Evolutionary conservation across 2,113 vertebrate species (phyloP).

Genomic region (Tachycineta bicolor): DNA sequence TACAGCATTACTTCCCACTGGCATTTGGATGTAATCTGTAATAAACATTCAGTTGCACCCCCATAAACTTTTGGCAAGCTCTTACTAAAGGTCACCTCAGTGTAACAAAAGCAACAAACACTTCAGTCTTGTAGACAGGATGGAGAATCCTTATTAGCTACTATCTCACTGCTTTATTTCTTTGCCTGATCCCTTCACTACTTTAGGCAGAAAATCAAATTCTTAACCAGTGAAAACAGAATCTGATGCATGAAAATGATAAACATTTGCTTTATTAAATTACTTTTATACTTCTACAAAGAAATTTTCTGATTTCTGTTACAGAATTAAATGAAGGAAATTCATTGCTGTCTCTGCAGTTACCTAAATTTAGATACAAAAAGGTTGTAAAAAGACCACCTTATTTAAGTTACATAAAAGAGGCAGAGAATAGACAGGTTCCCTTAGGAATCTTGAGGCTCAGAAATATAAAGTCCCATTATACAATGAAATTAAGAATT

Average conservation of each 20-base stretch:
- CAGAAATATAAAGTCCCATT: conserved; percentile 60
- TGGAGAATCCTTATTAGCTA: neutral
- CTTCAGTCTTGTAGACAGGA: neutral
- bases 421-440: conserved; percentile 44
- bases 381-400: conserved; percentile 36
- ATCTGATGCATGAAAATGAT: conserved; percentile 19
- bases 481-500: conserved; percentile 64
- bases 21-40: neutral
- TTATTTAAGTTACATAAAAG: conserved; percentile 45
- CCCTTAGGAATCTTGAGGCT: conserved; percentile 52
- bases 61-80: neutral
- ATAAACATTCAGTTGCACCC: neutral
- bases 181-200: neutral
- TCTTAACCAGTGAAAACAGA: neutral
- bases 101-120: neutral
- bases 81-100: neutral
- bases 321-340: conserved; percentile 54
- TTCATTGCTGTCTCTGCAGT: conserved; percentile 44
- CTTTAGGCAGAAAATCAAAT: neutral
- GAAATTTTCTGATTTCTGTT: conserved; percentile 1
- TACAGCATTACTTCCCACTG: neutral
- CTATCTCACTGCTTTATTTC: neutral
- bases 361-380: conserved; percentile 62
- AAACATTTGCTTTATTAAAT: conserved; percentile 75
- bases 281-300: conserved; percentile 62